Evolutionary conservation across 2,797 vertebrate genomes (phyloP).

Genomic region (Brachymystax lenok): DNA sequence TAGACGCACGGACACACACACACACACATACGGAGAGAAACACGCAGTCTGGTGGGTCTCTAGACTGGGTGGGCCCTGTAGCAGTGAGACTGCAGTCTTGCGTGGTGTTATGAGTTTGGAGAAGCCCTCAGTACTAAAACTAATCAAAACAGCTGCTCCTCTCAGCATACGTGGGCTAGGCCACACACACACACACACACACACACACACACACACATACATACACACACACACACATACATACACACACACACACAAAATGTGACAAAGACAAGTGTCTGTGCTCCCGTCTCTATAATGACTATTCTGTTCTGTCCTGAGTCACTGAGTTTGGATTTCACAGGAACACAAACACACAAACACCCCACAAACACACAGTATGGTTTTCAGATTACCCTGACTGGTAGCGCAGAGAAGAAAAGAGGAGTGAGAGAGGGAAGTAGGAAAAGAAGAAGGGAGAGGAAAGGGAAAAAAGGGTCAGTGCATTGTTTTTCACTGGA

Average conservation of each 20-base stretch:
- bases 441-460: neutral
- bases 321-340: constrained; percentile 3
- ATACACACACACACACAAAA: constrained; percentile 19
- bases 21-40: constrained; percentile 6
- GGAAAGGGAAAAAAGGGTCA: constrained; percentile 63
- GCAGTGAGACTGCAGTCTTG: neutral
- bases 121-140: constrained; percentile 28
- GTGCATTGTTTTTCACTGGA: constrained; percentile 60
- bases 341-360: constrained; percentile 22
- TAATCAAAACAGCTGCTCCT: constrained; percentile 45
- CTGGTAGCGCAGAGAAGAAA: neutral
- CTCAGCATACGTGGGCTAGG: constrained; percentile 17
- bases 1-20: neutral
- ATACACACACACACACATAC: constrained; percentile 16
- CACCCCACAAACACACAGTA: constrained; percentile 9
- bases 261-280: constrained; percentile 1
- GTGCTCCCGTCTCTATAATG: constrained; percentile 2
- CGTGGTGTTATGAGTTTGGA: constrained; percentile 6
- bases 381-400: neutral
- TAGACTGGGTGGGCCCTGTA: constrained; percentile 2
- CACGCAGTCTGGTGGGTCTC: constrained; percentile 10
- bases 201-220: constrained; percentile 25
- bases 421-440: neutral
- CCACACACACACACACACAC: constrained; percentile 26
- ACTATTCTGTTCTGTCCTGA: constrained; percentile 4